Base-by-base conservation (phyloP, 2,113 vertebrate genomes). In the Siphamia tubifer region DNA sequence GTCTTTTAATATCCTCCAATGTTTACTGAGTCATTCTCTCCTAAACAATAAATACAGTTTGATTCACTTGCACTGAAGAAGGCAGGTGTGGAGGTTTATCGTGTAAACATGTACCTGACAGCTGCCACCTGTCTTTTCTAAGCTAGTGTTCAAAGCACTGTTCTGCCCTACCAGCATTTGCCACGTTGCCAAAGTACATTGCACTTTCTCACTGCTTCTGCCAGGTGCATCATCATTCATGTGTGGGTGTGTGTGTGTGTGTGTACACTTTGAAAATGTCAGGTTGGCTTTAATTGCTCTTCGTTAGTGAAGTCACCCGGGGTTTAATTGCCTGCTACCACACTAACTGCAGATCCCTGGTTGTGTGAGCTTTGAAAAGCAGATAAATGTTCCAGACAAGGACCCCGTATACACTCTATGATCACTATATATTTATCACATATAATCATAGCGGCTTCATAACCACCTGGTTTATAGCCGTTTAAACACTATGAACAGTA, bases 1-100 rank as follows among this genome's bases (percentile, higher is more conserved):
- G 15, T 21, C 39, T 2, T 7, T 40, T 55, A 20, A 62, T 62
- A 57, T 58, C 31, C 2, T 2, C 5, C 9, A 5, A 11, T 25
- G 44, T 60, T 64, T 68, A 38, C 58, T 11, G 15, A 68, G 7
- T 12, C 6, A 2, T 45, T 24, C 21, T 34, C 24, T 47, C 28
- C 13, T 19, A 38, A 32, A 53, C 13, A 53, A 62, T 8, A 9
- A 40, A 68, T 25, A 15, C 36, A 15, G 17, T 45, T 63, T 62
- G 48, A 53, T 24, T 71, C 45, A 31, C 62, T 54, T 73, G 71
- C 42, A 1, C 19, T 3, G 54, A 61, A 10, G 1, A 3, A 8
- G 8, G 63, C 80, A 87, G 77, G 74, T 82, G 75, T 63, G 60
- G 51, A 75, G 27, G 49, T 79, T 72, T 61, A 58, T 66, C 6